These are phyloP conservation scores for Amblyteles armatorius DNA, from an alignment of 2,888 invertebrate genomes.

Conservation along the genomic window DNA sequence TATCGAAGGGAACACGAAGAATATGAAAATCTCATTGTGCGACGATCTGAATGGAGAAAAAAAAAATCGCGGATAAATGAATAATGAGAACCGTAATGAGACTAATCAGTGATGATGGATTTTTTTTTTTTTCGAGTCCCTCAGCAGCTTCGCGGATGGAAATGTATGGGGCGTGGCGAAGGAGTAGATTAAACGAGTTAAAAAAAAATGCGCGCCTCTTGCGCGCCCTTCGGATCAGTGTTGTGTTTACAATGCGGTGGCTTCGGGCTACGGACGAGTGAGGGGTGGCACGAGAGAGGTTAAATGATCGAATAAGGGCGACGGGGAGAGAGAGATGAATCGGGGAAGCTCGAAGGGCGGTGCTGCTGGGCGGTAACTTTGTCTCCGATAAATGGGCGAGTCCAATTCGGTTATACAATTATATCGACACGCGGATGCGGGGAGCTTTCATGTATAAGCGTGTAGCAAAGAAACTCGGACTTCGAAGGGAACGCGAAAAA, in stretches of 20 bases:
- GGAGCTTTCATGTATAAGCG: background rate
- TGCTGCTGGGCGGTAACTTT: conserved; percentile 78
- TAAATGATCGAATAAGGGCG: conserved; percentile 69
- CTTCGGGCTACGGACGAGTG: conserved; percentile 23
- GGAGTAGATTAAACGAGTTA: conserved; percentile 63
- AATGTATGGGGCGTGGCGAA: conserved; percentile 65
- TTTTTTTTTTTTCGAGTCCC: background rate
- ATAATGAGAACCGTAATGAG: conserved; percentile 4
- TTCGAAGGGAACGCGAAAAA: background rate
- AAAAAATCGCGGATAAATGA: background rate
- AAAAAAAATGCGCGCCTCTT: conserved; percentile 51
- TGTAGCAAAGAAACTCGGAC: no score
- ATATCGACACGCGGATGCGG: background rate
- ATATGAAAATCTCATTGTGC: conserved; percentile 9
- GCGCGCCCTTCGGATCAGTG: conserved; percentile 37
- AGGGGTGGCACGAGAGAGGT: conserved; percentile 54
- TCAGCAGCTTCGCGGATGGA: background rate
- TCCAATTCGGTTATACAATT: conserved; percentile 53
- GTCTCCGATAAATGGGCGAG: conserved; percentile 76
- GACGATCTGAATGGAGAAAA: background rate
- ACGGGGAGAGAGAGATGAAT: conserved; percentile 49
- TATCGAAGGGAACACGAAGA: background rate
- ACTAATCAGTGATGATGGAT: conserved; percentile 11
- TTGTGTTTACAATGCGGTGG: conserved; percentile 14
- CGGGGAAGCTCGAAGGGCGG: conserved; percentile 72